phyloP scores from a whole-genome alignment of 2,797 vertebrate species.

The Sparidentex hasta region DNA sequence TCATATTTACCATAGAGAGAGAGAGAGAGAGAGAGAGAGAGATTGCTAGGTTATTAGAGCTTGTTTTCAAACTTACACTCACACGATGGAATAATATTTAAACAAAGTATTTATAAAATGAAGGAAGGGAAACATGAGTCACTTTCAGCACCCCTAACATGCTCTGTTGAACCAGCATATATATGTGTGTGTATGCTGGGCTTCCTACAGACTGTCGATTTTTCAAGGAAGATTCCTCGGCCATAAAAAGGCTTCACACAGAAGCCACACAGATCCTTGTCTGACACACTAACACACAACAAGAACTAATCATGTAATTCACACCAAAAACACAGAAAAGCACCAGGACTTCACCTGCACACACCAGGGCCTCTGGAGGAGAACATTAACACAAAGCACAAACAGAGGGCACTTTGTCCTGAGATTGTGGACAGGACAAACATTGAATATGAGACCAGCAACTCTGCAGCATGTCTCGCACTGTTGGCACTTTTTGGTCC shows the following conservation, averaged over 20 bases:
- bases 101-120: constrained; percentile 78
- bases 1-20: constrained; percentile 57
- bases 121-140: constrained; percentile 50
- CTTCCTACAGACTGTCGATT: constrained; percentile 4
- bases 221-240: constrained; percentile 37
- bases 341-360: constrained; percentile 65
- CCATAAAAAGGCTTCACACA: constrained; percentile 17
- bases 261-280: background rate
- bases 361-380: background rate
- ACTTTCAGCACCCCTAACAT: constrained; percentile 46
- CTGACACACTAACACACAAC: background rate
- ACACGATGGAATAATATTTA: constrained; percentile 80
- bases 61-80: constrained; percentile 62
- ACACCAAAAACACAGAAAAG: background rate
- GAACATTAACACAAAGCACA: constrained; percentile 36
- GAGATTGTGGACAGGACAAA: background rate
- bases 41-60: constrained; percentile 37
- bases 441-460: background rate
- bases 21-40: constrained; percentile 14
- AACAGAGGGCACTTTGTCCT: constrained; percentile 16
- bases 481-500: too few relatives aligned
- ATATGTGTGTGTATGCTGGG: constrained; percentile 16
- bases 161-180: constrained; percentile 22
- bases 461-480: too few relatives aligned
- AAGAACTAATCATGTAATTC: background rate